Base-by-base conservation (phyloP, 2,113 vertebrate species). In the Scolopax mira region DNA sequence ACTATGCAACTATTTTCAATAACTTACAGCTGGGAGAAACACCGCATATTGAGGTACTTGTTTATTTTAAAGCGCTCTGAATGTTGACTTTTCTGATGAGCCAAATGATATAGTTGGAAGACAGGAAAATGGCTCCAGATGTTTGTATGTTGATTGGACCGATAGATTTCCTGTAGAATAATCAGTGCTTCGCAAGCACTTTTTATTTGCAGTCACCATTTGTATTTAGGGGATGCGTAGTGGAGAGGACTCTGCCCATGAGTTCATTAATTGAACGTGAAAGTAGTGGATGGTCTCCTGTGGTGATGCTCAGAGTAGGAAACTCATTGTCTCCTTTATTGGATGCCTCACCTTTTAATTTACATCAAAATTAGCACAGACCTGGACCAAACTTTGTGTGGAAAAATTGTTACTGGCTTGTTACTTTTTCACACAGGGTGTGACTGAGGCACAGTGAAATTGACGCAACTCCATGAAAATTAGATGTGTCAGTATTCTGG, bases 1-100 rank as follows among this genome's bases (percentile, higher is more conserved):
- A 99, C 88, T 99, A 99, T 51, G 98, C 99, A 30, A 96, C 99
- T 86, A 99, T 99, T 97, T 99, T 99, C 94, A 99, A 99, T 96
- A 99, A 97, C 95, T 97, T 99, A 49, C 98, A 99, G 96, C 97
- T 99, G 79, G 99, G 99, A 97, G 99, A 99, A 87, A 98, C 98
- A 3, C 99, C 98, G 7, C 98, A 98, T 27, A 97, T 99, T 28
- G 99, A 99, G 98, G 99, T 99, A 97, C 33, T 52, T 69, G 28
- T 31, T 67, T 46, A 10, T 71, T 80, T 85, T 39, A 11, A 87
- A 72, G 46, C 11, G 7, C 27, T 92, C 14, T 42, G n/a, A 88
- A 41, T 88, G 28, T 58, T 85, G 48, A 37, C 35, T 66, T 3
- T 48, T 75, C 66, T 86, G 52, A 24, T 78, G n/a, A 95, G 46